Conservation (phyloP, 2,888 invertebrate genomes). For the Dendrolimus pini region DNA sequence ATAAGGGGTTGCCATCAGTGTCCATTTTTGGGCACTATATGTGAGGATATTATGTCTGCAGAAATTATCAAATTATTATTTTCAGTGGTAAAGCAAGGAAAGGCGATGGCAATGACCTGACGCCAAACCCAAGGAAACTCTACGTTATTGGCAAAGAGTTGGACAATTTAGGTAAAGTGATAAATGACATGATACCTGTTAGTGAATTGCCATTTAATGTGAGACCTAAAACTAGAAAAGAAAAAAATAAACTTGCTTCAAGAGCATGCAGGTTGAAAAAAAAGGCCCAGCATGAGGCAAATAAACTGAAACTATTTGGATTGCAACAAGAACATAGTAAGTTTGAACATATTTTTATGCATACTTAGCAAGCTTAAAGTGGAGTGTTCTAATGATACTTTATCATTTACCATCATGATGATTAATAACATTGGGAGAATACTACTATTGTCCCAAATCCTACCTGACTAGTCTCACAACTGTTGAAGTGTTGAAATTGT, state of each 20-base stretch:
- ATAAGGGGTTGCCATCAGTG: too few species aligned
- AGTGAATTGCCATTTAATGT: slow-evolving; percentile 94
- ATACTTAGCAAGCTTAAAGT: too few species aligned
- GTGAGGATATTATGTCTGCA: too few species aligned
- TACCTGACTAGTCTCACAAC: too few species aligned
- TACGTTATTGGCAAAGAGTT: slow-evolving; percentile 94
- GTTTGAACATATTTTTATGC: slow-evolving; percentile 34
- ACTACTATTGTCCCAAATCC: too few species aligned
- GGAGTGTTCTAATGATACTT: too few species aligned
- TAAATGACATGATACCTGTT: slow-evolving; percentile 97
- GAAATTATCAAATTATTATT: slow-evolving; percentile 5
- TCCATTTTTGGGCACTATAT: too few species aligned
- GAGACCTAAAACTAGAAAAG: slow-evolving; percentile 94
- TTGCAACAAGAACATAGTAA: slow-evolving; percentile 96
- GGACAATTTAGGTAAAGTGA: slow-evolving; percentile 91
- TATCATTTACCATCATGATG: too few species aligned
- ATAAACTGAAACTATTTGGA: slow-evolving; percentile 96
- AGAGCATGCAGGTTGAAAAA: slow-evolving; percentile 98
- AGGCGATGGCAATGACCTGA: slow-evolving; percentile 98
- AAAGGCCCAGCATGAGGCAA: slow-evolving; percentile 99
- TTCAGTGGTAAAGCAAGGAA: slow-evolving; percentile 92
- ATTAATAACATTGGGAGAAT: too few species aligned
- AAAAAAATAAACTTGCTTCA: slow-evolving; percentile 98
- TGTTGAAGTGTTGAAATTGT: too few species aligned
- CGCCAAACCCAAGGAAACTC: slow-evolving; percentile 95